Base-by-base conservation (phyloP, 2,888 invertebrate genomes). In the Eristalis pertinax region DNA sequence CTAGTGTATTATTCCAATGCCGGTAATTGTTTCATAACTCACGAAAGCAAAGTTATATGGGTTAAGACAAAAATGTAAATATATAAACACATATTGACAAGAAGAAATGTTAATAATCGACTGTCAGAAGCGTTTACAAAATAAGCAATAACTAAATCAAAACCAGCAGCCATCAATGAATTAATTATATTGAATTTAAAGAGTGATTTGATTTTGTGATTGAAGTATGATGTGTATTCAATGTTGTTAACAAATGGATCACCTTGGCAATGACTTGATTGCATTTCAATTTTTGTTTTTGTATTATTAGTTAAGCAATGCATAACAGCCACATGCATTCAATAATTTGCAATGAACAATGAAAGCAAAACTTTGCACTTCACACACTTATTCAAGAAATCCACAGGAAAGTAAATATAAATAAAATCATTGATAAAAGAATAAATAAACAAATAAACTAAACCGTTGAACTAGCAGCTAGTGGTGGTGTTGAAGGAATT, bases 391-490 rank as follows among this genome's bases (percentile, higher is more conserved):
- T 80, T 58, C 19, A 50, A 70, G 65, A 43, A 69, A 68, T 22
- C 41, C 38, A 60, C 58, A 50, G 10, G 29, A 62, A 67, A 73
- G 58, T 41, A 69, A n/a, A 67, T 26, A 73, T 50, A 67, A 80
- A 58, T 29, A 68, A 43, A 63, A 35, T 63, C 19, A 50, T 50
- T 50, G 8, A 8, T 50, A 19, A 19, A 50, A 32, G n/a, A 72
- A 62, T 72, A 41, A 76, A 72, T 68, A 43, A 72, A 68, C 43
- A 74, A 63, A 56, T 86, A 75, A 89, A 93, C 93, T 93, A 93
- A 92, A 93, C 93, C 92, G 92, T 91, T 91, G 93, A 90, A 89
- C 90, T 92, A 79, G 92, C 89, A 84, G 92, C 89, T 81, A 91
- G 89, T 88, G 92, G 91, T 70, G 92, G 90, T 84, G 93, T 90